Percentiles rank a stretch among this genome's conserved stretches.
Evolutionary conservation across 2,113 vertebrate species (phyloP).

Genomic region (Lepus europaeus): DNA sequence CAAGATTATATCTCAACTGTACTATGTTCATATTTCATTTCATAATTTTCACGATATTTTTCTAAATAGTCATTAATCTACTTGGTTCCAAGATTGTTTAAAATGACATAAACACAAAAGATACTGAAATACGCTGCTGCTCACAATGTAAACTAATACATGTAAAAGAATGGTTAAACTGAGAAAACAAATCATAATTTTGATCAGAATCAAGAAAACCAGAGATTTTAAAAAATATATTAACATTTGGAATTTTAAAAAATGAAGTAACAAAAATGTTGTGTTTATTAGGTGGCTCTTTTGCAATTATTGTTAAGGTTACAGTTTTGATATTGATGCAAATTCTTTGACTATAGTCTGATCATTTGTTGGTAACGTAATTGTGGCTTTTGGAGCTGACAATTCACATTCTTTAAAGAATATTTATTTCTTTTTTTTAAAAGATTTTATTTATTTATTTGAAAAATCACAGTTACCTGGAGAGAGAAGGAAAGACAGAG

Average conservation of each 20-base stretch:
- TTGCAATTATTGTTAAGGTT: too few relatives aligned
- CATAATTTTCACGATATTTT: slow-evolving; percentile 8
- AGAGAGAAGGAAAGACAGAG: too few relatives aligned
- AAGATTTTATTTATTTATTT: too few relatives aligned
- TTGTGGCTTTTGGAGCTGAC: background rate
- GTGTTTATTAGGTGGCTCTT: background rate
- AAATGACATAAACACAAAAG: background rate
- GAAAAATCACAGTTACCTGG: too few relatives aligned
- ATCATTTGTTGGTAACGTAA: background rate
- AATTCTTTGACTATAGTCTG: background rate
- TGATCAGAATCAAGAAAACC: background rate
- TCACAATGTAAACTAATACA: slow-evolving; percentile 3
- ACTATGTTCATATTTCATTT: background rate
- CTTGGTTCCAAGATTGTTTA: background rate
- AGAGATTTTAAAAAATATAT: background rate
- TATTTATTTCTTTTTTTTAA: too few relatives aligned
- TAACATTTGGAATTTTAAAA: background rate
- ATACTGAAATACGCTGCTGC: background rate
- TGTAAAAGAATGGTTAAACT: background rate
- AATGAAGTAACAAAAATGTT: background rate
- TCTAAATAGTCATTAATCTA: background rate
- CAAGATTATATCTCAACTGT: background rate
- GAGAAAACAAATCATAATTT: background rate
- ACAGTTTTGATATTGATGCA: background rate
- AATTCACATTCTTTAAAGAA: background rate